phyloP scores from a whole-genome alignment of 2,113 vertebrate genomes.

The Poicephalus meyeri region DNA sequence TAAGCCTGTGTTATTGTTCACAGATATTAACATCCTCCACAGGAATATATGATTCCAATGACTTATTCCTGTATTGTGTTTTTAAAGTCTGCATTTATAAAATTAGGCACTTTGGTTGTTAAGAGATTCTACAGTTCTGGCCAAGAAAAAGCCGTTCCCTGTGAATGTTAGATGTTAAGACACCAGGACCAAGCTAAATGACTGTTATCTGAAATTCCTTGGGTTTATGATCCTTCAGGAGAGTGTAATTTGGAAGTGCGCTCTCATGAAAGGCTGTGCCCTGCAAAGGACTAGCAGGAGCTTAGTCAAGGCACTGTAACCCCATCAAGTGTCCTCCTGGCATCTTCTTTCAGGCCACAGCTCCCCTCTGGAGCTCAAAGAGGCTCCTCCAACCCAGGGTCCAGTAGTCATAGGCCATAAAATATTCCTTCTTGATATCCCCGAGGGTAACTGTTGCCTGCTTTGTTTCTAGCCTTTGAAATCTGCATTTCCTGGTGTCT shows the following conservation, averaged over 20 bases:
- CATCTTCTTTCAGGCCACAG: neutral
- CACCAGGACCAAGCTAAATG: neutral
- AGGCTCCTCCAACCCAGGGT: neutral
- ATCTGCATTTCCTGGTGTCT: accelerated
- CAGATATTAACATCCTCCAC: neutral
- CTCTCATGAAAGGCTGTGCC: neutral
- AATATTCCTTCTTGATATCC: neutral
- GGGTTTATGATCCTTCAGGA: neutral
- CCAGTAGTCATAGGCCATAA: neutral
- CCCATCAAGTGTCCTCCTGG: neutral
- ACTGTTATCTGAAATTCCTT: neutral
- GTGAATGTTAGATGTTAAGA: neutral
- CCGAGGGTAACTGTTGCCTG: neutral
- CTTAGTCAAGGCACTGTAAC: neutral
- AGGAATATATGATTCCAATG: neutral
- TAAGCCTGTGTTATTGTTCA: neutral
- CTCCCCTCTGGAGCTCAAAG: neutral
- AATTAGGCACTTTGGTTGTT: neutral
- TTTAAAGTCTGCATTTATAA: neutral
- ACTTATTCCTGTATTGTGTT: neutral
- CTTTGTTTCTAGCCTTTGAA: neutral
- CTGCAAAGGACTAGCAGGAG: neutral
- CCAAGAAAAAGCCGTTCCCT: neutral
- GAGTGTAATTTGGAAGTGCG: neutral
- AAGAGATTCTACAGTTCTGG: neutral